Conservation (phyloP, 1,140 invertebrate genomes). For the Seison nebaliae region DNA sequence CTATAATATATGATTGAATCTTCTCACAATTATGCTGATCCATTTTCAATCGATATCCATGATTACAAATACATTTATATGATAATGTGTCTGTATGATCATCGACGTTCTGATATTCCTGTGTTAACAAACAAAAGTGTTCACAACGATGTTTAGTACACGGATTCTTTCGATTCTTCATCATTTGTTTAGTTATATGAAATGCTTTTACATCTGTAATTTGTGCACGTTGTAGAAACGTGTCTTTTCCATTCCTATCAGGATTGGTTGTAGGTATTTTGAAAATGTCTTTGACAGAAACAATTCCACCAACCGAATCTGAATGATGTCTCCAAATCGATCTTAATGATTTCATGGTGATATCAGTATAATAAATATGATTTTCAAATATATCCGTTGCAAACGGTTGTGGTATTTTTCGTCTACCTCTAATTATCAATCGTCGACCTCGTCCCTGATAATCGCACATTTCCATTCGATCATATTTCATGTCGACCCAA, state of each 20-base stretch:
- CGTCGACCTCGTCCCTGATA: constrained; percentile 2
- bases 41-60: background rate
- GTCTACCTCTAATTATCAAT: constrained; percentile 33
- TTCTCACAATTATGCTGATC: constrained; percentile 8
- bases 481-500: constrained; percentile 9
- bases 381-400: constrained; percentile 62
- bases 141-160: constrained; percentile 1
- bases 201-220: background rate
- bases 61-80: constrained; percentile 5
- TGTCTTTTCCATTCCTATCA: constrained; percentile 6
- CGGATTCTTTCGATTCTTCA: background rate
- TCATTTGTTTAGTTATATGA: constrained; percentile 5
- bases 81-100: background rate
- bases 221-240: background rate
- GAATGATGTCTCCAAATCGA: too few relatives aligned
- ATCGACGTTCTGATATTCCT: background rate
- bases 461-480: constrained; percentile 10
- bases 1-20: background rate
- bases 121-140: constrained; percentile 9
- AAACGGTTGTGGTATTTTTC: constrained; percentile 52
- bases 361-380: constrained; percentile 72
- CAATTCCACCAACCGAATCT: too few relatives aligned
- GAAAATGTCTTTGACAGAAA: too few relatives aligned
- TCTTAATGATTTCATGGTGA: too few relatives aligned
- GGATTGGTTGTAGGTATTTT: background rate